A percentile compares a stretch with the other conserved stretches of the same genome.
These are phyloP conservation scores for Callithrix jacchus DNA, from an alignment of 2,113 vertebrate genomes.

Conservation along the genomic window DNA sequence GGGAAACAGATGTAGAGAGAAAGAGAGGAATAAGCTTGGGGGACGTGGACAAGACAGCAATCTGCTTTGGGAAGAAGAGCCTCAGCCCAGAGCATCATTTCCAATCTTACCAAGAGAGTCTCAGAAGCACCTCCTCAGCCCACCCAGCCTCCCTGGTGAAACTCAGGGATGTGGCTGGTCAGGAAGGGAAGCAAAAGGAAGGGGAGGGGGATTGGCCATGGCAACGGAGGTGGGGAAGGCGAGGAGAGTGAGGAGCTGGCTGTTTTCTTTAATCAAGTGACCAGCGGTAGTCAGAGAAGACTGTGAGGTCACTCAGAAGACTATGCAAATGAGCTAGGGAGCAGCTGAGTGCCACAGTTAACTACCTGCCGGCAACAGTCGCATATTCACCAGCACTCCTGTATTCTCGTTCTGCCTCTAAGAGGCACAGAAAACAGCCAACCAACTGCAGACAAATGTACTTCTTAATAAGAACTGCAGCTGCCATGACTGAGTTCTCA, in stretches of 20 bases:
- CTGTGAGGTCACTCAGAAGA: background rate
- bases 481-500: background rate
- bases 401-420: background rate
- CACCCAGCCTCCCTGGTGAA: background rate
- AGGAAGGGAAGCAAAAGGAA: background rate
- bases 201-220: background rate
- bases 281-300: background rate
- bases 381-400: background rate
- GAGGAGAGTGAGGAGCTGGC: fast-evolving
- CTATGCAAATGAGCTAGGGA: background rate
- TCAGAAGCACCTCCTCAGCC: background rate
- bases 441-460: background rate
- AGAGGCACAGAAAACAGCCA: background rate
- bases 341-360: background rate
- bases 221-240: fast-evolving
- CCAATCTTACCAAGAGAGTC: background rate
- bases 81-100: background rate
- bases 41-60: background rate
- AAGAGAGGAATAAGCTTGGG: fast-evolving
- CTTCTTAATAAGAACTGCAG: background rate
- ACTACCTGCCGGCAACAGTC: background rate
- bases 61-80: background rate
- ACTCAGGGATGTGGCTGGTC: background rate
- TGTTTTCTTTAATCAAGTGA: background rate
- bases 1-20: background rate